These are phyloP conservation scores for Sinopyrophorus schimmeli DNA, from an alignment of 2,888 invertebrate genomes.

Conservation along the genomic window DNA sequence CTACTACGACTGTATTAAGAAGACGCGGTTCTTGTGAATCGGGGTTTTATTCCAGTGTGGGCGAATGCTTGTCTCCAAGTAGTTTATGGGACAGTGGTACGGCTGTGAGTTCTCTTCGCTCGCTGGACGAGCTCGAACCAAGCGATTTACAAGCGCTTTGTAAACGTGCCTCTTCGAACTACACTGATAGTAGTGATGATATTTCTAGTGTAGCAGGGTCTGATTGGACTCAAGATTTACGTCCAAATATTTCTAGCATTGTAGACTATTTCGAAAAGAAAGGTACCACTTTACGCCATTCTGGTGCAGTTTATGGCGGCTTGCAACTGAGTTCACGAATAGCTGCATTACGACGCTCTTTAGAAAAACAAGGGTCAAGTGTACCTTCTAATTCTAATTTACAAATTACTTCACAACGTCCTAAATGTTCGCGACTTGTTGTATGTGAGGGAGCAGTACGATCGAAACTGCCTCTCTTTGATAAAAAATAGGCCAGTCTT, in stretches of 20 bases:
- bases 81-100: constrained; percentile 62
- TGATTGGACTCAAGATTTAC: constrained; percentile 69
- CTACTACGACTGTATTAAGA: constrained; percentile 53
- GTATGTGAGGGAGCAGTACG: constrained; percentile 86
- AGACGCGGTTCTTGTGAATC: constrained; percentile 85
- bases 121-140: constrained; percentile 63
- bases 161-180: constrained; percentile 77
- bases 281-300: constrained; percentile 62
- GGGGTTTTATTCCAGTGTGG: constrained; percentile 87
- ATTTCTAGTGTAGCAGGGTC: constrained; percentile 80
- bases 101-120: constrained; percentile 62
- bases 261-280: constrained; percentile 88
- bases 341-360: constrained; percentile 48
- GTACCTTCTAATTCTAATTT: constrained; percentile 29
- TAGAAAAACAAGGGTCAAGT: constrained; percentile 45
- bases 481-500: constrained; percentile 63
- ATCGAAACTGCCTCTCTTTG: constrained; percentile 84
- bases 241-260: constrained; percentile 74
- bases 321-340: constrained; percentile 51
- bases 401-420: constrained; percentile 42
- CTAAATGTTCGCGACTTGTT: constrained; percentile 67
- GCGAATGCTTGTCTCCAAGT: constrained; percentile 56
- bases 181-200: constrained; percentile 86
- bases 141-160: constrained; percentile 62
- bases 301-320: constrained; percentile 52